Base-by-base conservation (phyloP, 1,140 invertebrate species). In the Drosophila gunungcola region DNA sequence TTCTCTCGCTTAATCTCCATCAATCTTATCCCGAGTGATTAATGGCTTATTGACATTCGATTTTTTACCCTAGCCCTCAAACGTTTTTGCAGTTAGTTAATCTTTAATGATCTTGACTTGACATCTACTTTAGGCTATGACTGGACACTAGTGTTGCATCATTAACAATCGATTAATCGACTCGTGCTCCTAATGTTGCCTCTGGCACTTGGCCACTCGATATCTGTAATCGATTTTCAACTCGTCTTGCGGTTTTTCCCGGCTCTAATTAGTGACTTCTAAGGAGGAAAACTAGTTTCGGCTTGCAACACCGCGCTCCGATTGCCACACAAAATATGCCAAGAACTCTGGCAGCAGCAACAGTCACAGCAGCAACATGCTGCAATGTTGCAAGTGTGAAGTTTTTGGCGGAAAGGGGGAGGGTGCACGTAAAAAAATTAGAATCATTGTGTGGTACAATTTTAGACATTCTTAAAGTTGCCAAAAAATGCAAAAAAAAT, bases 251-350 rank as follows among this genome's bases (percentile, higher is more conserved):
- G n/a, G n/a, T 34, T 46, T 38, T 29, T 25, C 27, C 63, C 52
- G 49, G 55, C 74, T 77, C 74, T 69, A 76, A 76, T 76, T 76
- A 76, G 73, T 58, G 48, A 34, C 73, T 75, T 57, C 73, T 74
- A 51, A 48, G 51, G 38, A 36, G 58, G 41, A 34, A 76, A 76
- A 76, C 73, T 53, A 76, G 73, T 76, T 76, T 76, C 4, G 45
- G 48, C 64, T 67, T 64, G 62, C 61, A 61, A 64, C 61, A 60
- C 61, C 16, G 61, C 53, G 38, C 29, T 63, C 36, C 69, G 57
- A 73, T 73, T 73, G 72, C 60, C 73, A 67, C 45, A 57, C 68
- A 54, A 76, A 74, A 43, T 56, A 79, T 79, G 82, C 63, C 78
- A 72, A 83, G 64, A 86, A 68, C 76, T 63, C 61, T 38, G 58